Conservation (phyloP, 2,888 invertebrate species). For the Sinopyrophorus schimmeli region DNA sequence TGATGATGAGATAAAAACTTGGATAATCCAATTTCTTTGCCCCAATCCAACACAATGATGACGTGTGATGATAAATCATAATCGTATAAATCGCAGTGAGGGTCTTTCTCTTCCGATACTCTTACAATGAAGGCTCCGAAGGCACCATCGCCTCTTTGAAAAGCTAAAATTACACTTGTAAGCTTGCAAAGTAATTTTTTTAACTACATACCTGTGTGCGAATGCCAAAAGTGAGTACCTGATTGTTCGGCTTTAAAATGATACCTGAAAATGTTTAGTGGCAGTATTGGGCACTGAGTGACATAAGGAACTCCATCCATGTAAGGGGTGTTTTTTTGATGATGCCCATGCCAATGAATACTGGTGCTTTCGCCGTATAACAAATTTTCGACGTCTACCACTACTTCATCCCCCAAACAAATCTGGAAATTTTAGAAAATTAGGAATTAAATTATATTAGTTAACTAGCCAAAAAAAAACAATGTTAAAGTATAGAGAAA, state of each 20-base stretch:
- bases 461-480: too few relatives aligned
- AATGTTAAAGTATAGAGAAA: too few relatives aligned
- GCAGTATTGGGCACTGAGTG: constrained; percentile 81
- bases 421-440: too few relatives aligned
- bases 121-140: constrained; percentile 79
- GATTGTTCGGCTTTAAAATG: constrained; percentile 71
- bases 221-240: constrained; percentile 88
- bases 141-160: constrained; percentile 85
- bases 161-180: constrained; percentile 64
- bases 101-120: constrained; percentile 65
- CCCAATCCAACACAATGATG: constrained; percentile 82
- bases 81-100: constrained; percentile 73
- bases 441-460: too few relatives aligned
- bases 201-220: constrained; percentile 61
- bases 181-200: too few relatives aligned
- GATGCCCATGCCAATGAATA: constrained; percentile 92
- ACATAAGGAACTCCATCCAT: constrained; percentile 90
- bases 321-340: constrained; percentile 75
- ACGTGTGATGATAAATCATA: constrained; percentile 76
- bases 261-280: constrained; percentile 76
- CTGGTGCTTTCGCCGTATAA: constrained; percentile 80
- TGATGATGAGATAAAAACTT: constrained; percentile 87
- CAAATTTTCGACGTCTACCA: constrained; percentile 81
- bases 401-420: constrained; percentile 80
- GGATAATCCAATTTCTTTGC: constrained; percentile 68